These are phyloP conservation scores for Oreochromis tanganicae DNA, from an alignment of 2,113 vertebrate genomes.

Conservation along the genomic window DNA sequence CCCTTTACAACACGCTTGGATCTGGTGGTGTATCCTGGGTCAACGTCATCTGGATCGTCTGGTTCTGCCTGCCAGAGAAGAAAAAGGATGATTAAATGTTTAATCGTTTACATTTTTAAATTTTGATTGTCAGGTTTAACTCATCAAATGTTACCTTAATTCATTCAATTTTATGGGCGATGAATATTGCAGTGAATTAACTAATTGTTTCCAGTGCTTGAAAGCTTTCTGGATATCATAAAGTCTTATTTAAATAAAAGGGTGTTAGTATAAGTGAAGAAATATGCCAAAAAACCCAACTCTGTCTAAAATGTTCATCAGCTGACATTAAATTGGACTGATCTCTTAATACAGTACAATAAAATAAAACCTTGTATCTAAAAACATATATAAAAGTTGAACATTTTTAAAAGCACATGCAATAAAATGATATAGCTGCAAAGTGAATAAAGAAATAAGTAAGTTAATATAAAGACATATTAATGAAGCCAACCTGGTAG, in stretches of 20 bases:
- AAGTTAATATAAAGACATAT: background rate
- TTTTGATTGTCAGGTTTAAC: background rate
- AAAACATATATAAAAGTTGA: background rate
- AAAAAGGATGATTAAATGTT: background rate
- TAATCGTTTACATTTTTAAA: rapidly evolving
- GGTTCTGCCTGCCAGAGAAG: background rate
- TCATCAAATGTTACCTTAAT: background rate
- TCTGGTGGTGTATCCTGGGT: background rate
- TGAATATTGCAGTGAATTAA: rapidly evolving
- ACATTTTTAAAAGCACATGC: background rate
- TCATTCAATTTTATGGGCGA: background rate
- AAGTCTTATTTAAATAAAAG: background rate
- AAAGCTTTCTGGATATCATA: background rate
- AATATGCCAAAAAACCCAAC: background rate
- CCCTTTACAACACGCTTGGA: background rate
- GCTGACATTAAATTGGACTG: rapidly evolving
- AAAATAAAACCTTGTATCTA: background rate
- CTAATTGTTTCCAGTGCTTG: background rate
- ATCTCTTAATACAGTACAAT: background rate
- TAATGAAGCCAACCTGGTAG: constrained; percentile 19
- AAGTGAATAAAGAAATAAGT: rapidly evolving
- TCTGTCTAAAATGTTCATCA: background rate
- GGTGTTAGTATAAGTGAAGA: background rate
- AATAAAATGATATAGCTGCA: background rate
- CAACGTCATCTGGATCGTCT: background rate